A percentile compares a stretch with the other conserved stretches of the same genome.
phyloP scores from a whole-genome alignment of 2,797 vertebrate genomes.

The Hydrocynus forskahlii region DNA sequence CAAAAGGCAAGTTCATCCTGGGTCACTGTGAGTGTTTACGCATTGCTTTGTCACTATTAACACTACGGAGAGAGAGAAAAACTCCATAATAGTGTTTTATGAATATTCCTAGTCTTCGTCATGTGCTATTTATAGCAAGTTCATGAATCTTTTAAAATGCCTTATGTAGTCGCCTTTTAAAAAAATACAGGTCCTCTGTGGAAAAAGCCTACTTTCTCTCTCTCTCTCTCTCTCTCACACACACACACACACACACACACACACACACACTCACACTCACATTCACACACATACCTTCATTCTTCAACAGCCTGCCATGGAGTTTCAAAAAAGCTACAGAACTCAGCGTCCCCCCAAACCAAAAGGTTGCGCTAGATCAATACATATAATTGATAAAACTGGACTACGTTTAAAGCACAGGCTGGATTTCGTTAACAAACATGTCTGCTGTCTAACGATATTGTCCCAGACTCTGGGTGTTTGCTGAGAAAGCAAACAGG shows the following conservation, averaged over 20 bases:
- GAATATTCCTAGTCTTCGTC: background rate
- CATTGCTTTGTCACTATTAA: background rate
- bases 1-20: background rate
- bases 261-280: no score
- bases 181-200: conserved; percentile 12
- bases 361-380: background rate
- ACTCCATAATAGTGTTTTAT: background rate
- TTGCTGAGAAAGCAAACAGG: conserved; percentile 3
- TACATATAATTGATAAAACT: background rate
- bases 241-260: no score
- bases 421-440: background rate
- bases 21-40: background rate
- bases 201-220: background rate
- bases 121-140: conserved; percentile 1
- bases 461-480: background rate
- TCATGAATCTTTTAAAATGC: conserved; percentile 18
- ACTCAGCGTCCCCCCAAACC: background rate
- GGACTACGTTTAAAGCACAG: background rate
- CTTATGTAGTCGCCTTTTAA: conserved; percentile 1
- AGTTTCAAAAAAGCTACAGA: background rate
- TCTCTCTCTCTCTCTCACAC: background rate
- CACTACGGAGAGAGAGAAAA: background rate
- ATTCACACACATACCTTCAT: no score
- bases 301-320: background rate
- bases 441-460: background rate